phyloP scores from a whole-genome alignment of 1,140 invertebrate species.

The Aphelenchoides fujianensis region DNA sequence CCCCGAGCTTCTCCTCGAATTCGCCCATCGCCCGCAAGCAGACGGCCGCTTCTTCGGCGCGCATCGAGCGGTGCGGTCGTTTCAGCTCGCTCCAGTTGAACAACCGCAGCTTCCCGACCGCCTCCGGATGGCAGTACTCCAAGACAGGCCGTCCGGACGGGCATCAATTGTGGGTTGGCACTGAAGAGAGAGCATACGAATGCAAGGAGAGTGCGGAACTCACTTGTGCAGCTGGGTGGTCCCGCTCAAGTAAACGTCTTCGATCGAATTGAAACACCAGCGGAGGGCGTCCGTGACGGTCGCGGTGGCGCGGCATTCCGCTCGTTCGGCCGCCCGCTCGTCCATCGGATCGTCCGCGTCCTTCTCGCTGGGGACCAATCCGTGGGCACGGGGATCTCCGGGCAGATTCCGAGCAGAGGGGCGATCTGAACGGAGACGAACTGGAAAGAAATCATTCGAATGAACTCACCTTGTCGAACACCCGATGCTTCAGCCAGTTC shows the following conservation, averaged over 20 bases:
- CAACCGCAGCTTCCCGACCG: background rate
- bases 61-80: background rate
- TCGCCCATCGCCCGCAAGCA: background rate
- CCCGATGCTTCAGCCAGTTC: slow-evolving; percentile 15
- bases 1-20: background rate
- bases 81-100: slow-evolving; percentile 13
- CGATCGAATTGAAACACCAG: slow-evolving; percentile 2
- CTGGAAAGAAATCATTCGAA: background rate
- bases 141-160: background rate
- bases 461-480: slow-evolving; percentile 8
- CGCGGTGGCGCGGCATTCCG: background rate
- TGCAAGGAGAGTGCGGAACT: background rate
- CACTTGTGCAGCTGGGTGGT: background rate
- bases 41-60: background rate
- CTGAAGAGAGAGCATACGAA: background rate
- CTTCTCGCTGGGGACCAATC: background rate
- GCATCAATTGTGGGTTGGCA: background rate
- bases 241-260: slow-evolving; percentile 11
- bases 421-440: slow-evolving; percentile 1
- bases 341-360: background rate
- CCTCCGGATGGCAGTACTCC: slow-evolving; percentile 18
- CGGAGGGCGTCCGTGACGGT: background rate
- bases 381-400: background rate
- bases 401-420: slow-evolving; percentile 10
- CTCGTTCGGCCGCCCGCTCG: background rate